A percentile compares a stretch with the other conserved stretches of the same genome.
Conservation (phyloP, 2,113 vertebrate genomes). For the Lampris megalopsis region DNA sequence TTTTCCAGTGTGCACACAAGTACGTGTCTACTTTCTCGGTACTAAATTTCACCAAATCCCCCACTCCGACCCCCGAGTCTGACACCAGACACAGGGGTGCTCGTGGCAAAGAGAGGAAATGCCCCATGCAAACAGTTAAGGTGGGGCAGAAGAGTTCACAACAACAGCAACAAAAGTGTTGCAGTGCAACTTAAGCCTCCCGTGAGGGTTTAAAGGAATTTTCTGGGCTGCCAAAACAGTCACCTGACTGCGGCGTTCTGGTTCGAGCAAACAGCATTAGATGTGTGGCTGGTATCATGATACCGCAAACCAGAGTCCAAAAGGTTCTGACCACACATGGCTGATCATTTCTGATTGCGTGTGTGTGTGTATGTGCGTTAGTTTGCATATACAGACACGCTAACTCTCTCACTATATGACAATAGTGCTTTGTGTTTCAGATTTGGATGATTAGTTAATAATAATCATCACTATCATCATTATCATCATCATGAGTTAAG, state of each 20-base stretch:
- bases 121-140: constrained; percentile 40
- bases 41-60: background rate
- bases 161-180: constrained; percentile 50
- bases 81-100: background rate
- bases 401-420: too few species aligned
- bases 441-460: too few species aligned
- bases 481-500: too few species aligned
- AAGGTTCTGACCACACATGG: too few species aligned
- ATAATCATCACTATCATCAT: too few species aligned
- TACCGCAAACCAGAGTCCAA: too few species aligned
- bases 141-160: constrained; percentile 47
- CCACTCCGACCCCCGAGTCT: background rate
- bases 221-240: constrained; percentile 63
- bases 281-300: constrained; percentile 40
- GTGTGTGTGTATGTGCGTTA: too few species aligned
- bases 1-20: too few species aligned
- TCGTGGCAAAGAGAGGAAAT: constrained; percentile 45
- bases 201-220: constrained; percentile 54
- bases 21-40: too few species aligned
- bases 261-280: constrained; percentile 32
- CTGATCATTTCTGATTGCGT: too few species aligned
- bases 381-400: too few species aligned
- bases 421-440: too few species aligned
- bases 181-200: constrained; percentile 43
- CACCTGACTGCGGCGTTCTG: background rate